These are phyloP conservation scores for Amitus sp. DNA, from an alignment of 2,888 invertebrate species.

Conservation along the genomic window DNA sequence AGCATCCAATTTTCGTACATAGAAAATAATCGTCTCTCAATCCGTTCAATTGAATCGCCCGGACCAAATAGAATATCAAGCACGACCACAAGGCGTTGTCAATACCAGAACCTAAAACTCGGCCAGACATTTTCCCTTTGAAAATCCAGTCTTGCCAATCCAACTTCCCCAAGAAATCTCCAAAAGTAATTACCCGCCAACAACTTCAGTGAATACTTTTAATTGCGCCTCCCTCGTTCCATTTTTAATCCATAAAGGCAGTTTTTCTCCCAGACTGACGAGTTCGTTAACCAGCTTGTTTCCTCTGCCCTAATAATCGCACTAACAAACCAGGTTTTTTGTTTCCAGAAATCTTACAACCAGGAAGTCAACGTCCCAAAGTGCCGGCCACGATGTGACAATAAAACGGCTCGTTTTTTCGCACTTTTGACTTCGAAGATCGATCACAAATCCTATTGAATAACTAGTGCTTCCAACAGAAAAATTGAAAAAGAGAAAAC, in stretches of 20 bases:
- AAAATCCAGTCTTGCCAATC: conserved; percentile 8
- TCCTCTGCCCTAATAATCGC: neutral
- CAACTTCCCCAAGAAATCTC: conserved; percentile 16
- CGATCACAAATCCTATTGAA: conserved; percentile 45
- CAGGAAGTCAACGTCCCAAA: conserved; percentile 56
- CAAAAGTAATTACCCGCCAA: conserved; percentile 14
- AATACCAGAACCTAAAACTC: conserved; percentile 7
- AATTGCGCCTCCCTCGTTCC: conserved; percentile 12
- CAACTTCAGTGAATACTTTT: conserved; percentile 14
- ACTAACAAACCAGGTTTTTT: conserved; percentile 17
- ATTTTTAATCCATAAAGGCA: neutral
- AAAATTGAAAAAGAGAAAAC: conserved; percentile 34
- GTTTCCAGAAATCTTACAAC: conserved; percentile 57
- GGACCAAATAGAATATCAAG: conserved; percentile 24
- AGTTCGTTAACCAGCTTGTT: neutral
- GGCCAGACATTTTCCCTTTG: conserved; percentile 5
- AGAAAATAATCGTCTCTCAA: too few relatives aligned
- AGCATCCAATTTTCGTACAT: too few relatives aligned
- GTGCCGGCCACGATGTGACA: conserved; percentile 63
- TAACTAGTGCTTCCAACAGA: conserved; percentile 63
- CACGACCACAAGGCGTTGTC: conserved; percentile 23
- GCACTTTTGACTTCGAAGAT: conserved; percentile 51
- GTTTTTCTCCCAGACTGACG: conserved; percentile 8
- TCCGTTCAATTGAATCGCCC: too few relatives aligned
- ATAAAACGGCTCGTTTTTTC: conserved; percentile 59